phyloP scores from a whole-genome alignment of 2,113 vertebrate species.

The Anguilla rostrata region DNA sequence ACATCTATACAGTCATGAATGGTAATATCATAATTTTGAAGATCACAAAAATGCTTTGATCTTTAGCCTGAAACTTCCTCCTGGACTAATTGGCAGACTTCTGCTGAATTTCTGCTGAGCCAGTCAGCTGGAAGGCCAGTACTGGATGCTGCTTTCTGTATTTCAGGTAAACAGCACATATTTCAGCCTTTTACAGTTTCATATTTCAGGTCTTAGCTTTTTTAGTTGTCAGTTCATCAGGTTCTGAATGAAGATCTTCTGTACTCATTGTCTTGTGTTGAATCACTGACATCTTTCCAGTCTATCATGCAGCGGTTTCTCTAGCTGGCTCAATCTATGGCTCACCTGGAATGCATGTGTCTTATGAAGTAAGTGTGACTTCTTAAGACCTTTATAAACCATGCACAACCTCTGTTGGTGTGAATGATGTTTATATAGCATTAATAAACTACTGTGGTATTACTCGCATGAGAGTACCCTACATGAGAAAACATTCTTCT shows the following conservation, averaged over 20 bases:
- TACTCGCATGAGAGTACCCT: not conserved
- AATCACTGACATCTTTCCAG: too few species aligned
- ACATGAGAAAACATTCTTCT: not conserved
- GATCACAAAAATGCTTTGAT: not conserved
- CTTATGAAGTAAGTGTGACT: not conserved
- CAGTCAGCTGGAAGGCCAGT: not conserved
- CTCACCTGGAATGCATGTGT: not conserved
- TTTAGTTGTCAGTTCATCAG: not conserved
- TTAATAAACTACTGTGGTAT: not conserved
- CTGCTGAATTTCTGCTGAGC: not conserved
- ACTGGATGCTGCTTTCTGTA: not conserved
- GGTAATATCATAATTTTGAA: not conserved
- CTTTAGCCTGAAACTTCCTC: not conserved
- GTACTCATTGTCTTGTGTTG: not conserved
- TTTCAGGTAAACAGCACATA: not conserved
- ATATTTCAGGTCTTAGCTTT: not conserved
- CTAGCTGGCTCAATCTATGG: not conserved
- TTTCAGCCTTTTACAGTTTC: not conserved
- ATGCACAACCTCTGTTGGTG: not conserved
- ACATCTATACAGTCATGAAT: not conserved
- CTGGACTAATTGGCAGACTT: not conserved
- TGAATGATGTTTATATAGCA: not conserved
- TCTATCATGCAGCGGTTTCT: not conserved
- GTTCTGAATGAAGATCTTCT: not conserved
- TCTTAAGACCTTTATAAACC: not conserved